Evolutionary conservation across 2,113 vertebrate species (phyloP).

Genomic region (Connochaetes taurinus): DNA sequence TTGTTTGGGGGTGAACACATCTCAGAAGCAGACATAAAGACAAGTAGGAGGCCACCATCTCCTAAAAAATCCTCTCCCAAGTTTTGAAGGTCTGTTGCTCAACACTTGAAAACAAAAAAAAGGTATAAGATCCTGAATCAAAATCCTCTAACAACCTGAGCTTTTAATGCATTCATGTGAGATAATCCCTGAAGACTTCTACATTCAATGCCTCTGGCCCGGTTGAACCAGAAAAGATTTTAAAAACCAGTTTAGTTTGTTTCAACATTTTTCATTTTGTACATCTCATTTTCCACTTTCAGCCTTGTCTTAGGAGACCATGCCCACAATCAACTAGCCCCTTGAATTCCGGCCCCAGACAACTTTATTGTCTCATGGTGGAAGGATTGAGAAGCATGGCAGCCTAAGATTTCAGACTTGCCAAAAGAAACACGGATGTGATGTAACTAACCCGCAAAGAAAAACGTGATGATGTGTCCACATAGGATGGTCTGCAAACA

Average conservation of each 20-base stretch:
- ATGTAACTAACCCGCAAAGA: not conserved
- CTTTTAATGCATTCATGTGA: conserved; percentile 9
- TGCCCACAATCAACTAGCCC: not conserved
- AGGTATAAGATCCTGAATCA: not conserved
- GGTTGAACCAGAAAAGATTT: conserved; percentile 27
- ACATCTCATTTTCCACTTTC: conserved; percentile 24
- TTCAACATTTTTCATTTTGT: conserved; percentile 18
- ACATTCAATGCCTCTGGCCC: conserved; percentile 24
- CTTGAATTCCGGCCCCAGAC: not conserved
- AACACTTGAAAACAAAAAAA: not conserved
- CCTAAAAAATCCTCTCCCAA: not conserved
- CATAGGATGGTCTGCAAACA: not conserved
- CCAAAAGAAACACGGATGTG: not conserved
- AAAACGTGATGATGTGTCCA: not conserved
- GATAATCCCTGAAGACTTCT: conserved; percentile 37
- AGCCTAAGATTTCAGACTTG: not conserved
- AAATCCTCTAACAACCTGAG: conserved; percentile 32
- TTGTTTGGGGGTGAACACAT: not conserved
- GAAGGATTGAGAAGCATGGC: not conserved
- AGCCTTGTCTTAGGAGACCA: not conserved
- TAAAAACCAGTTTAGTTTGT: conserved; percentile 55
- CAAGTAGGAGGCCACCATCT: not conserved
- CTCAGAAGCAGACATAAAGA: not conserved
- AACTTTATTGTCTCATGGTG: not conserved
- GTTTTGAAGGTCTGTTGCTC: not conserved